A percentile compares a stretch with the other conserved stretches of the same genome.
These are phyloP conservation scores for Albula goreensis DNA, from an alignment of 2,113 vertebrate genomes.

Conservation along the genomic window DNA sequence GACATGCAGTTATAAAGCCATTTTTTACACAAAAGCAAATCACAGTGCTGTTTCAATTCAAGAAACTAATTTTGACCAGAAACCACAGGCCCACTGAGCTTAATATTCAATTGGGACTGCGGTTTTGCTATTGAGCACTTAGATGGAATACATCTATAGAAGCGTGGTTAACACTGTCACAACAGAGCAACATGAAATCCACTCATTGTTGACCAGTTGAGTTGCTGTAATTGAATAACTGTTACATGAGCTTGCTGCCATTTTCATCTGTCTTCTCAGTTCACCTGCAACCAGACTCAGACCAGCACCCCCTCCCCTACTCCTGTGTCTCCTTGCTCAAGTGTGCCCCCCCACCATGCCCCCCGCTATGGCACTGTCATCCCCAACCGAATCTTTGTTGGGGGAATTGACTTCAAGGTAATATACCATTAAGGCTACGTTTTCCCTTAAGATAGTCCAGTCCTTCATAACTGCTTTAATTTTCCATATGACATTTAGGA, in stretches of 20 bases:
- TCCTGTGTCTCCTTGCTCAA: slow-evolving; percentile 57
- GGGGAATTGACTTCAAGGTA: slow-evolving; percentile 83
- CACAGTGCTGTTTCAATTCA: too few species aligned
- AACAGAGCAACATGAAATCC: not conserved
- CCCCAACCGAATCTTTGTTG: slow-evolving; percentile 88
- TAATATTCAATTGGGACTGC: too few species aligned
- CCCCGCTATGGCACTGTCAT: slow-evolving; percentile 71
- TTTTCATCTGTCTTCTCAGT: slow-evolving; percentile 52
- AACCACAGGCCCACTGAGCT: too few species aligned
- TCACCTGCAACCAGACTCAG: slow-evolving; percentile 65
- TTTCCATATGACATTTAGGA: too few species aligned
- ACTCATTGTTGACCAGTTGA: not conserved
- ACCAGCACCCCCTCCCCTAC: slow-evolving; percentile 66
- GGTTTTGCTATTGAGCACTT: too few species aligned
- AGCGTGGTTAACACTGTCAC: too few species aligned
- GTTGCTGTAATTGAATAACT: not conserved
- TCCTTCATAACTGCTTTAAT: too few species aligned
- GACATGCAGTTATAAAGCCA: not conserved
- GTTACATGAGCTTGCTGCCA: not conserved
- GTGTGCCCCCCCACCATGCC: slow-evolving; percentile 45
- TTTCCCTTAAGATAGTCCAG: not conserved
- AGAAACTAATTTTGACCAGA: too few species aligned
- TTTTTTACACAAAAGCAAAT: too few species aligned
- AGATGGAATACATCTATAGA: too few species aligned
- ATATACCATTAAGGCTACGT: slow-evolving; percentile 6